These are phyloP conservation scores for Tachypleus tridentatus DNA, from an alignment of 1,140 invertebrate species.

Conservation along the genomic window DNA sequence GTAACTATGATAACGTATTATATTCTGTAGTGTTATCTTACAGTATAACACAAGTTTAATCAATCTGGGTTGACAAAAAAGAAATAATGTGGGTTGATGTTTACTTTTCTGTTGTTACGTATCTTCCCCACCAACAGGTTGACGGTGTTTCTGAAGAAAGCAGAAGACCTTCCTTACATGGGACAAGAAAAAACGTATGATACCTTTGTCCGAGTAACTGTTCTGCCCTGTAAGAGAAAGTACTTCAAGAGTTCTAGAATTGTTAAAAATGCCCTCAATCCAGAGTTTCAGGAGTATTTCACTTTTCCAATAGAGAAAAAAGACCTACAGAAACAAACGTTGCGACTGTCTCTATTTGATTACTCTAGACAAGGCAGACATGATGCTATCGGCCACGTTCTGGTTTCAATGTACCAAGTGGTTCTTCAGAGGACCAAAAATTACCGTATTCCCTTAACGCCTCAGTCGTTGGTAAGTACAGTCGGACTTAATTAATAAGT, in stretches of 20 bases:
- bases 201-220: constrained; percentile 13
- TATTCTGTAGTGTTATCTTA: too few relatives aligned
- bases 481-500: not conserved
- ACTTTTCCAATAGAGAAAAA: constrained; percentile 9
- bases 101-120: too few relatives aligned
- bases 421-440: constrained; percentile 1
- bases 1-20: too few relatives aligned
- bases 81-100: too few relatives aligned
- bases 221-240: constrained; percentile 7
- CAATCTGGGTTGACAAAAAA: too few relatives aligned
- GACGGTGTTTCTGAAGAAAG: constrained; percentile 10
- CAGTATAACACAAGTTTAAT: too few relatives aligned
- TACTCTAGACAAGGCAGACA: constrained; percentile 13
- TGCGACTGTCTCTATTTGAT: constrained; percentile 15
- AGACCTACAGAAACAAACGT: not conserved
- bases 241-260: constrained; percentile 6
- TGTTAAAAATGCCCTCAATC: constrained; percentile 12
- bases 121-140: not conserved
- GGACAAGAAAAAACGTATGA: constrained; percentile 6
- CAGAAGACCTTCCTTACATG: constrained; percentile 9
- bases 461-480: constrained; percentile 13
- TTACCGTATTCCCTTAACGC: constrained; percentile 8
- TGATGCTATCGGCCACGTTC: constrained; percentile 17
- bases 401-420: constrained; percentile 8
- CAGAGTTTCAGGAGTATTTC: constrained; percentile 15